phyloP scores from a whole-genome alignment of 2,797 vertebrate genomes.

The Melanotaenia trifasciata region DNA sequence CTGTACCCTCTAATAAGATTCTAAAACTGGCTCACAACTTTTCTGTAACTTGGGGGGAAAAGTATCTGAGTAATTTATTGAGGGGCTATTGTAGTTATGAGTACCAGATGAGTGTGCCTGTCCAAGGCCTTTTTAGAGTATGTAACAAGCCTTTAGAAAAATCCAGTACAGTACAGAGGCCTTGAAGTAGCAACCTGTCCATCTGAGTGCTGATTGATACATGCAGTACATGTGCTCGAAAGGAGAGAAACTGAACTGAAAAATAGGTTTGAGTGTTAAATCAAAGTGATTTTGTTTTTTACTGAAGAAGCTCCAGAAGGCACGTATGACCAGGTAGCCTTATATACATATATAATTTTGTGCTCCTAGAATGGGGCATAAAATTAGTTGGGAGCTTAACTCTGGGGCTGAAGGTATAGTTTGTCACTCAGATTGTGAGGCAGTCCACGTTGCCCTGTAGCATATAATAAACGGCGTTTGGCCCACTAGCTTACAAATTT shows the following conservation, averaged over 20 bases:
- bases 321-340: constrained; percentile 1
- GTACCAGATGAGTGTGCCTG: not conserved
- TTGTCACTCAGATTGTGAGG: not conserved
- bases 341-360: not conserved
- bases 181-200: not conserved
- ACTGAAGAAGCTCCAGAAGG: not conserved
- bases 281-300: constrained; percentile 10
- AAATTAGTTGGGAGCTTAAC: not conserved
- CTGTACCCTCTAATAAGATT: not conserved
- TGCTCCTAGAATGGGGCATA: too few relatives aligned
- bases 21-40: not conserved
- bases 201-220: not conserved
- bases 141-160: constrained; percentile 24
- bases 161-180: not conserved
- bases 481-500: constrained; percentile 2
- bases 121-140: constrained; percentile 25
- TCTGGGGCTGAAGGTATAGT: constrained; percentile 4
- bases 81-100: not conserved
- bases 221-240: not conserved
- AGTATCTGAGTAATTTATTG: not conserved
- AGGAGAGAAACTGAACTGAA: not conserved
- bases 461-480: not conserved
- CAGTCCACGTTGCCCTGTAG: not conserved
- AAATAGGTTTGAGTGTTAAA: not conserved
- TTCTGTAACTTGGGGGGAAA: not conserved